Conservation (phyloP, 2,888 invertebrate genomes). For the Scaptomyza parva region DNA sequence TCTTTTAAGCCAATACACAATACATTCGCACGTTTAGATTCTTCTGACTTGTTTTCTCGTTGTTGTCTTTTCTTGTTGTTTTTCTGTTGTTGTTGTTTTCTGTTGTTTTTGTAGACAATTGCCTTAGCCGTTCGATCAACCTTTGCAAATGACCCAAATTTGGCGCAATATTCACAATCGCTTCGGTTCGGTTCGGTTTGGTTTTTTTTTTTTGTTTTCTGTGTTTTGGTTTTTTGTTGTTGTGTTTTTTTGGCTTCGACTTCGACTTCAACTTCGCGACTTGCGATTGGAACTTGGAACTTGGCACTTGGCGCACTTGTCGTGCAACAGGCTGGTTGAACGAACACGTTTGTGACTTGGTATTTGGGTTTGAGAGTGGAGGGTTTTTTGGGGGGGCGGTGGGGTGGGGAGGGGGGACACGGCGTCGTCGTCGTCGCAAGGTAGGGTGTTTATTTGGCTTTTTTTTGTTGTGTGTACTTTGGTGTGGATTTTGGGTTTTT, state of each 20-base stretch:
- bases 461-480: neutral
- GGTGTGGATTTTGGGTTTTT: conserved; percentile 4
- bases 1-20: neutral
- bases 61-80: neutral
- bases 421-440: too few relatives aligned
- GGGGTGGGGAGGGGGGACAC: neutral
- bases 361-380: too few relatives aligned
- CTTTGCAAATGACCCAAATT: conserved; percentile 77
- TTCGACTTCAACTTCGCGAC: too few relatives aligned
- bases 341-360: conserved; percentile 27
- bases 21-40: too few relatives aligned
- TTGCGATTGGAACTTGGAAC: conserved; percentile 31
- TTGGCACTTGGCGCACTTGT: conserved; percentile 61
- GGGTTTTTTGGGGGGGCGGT: conserved; percentile 9
- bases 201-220: conserved; percentile 23
- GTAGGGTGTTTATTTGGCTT: too few relatives aligned
- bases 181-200: conserved; percentile 24
- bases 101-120: conserved; percentile 48
- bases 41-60: conserved; percentile 23
- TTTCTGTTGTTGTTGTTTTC: conserved; percentile 5
- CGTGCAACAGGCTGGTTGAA: conserved; percentile 57
- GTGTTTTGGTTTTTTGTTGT: conserved; percentile 16
- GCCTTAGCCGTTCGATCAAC: conserved; percentile 64
- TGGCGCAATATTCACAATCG: conserved; percentile 62
- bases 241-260: conserved; percentile 25